These are phyloP conservation scores for Drosophila insularis DNA, from an alignment of 1,140 invertebrate genomes.

Conservation along the genomic window DNA sequence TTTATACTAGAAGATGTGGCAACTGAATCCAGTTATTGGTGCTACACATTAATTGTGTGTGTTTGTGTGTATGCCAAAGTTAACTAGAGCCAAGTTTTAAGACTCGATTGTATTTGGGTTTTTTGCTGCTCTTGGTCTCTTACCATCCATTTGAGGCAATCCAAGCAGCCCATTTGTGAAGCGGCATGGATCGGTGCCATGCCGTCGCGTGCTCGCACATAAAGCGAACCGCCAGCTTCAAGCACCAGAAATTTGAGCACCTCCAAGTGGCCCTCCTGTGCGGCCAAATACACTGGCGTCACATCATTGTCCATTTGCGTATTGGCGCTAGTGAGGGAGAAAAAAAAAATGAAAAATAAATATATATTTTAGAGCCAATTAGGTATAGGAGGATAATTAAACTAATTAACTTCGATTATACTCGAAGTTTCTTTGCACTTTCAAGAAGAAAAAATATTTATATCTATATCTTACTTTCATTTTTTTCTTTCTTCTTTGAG, in stretches of 20 bases:
- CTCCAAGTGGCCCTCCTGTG: slow-evolving; percentile 93
- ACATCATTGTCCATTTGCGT: slow-evolving; percentile 95
- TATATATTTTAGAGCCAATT: slow-evolving; percentile 18
- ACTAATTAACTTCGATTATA: neutral
- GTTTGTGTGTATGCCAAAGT: neutral
- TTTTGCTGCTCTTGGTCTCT: slow-evolving; percentile 69
- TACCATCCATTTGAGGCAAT: slow-evolving; percentile 95
- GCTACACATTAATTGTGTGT: slow-evolving; percentile 6
- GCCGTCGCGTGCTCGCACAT: slow-evolving; percentile 90
- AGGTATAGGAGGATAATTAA: slow-evolving; percentile 8
- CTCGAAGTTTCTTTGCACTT: too few relatives aligned
- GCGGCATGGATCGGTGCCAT: slow-evolving; percentile 94
- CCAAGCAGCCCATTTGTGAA: slow-evolving; percentile 93
- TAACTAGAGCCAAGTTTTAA: slow-evolving; percentile 1
- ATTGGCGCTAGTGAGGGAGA: slow-evolving; percentile 87
- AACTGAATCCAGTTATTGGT: neutral
- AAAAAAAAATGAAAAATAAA: neutral
- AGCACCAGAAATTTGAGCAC: slow-evolving; percentile 92
- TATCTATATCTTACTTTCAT: neutral
- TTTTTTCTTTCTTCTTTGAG: neutral
- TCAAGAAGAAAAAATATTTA: too few relatives aligned
- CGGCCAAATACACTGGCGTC: slow-evolving; percentile 93
- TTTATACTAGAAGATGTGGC: neutral
- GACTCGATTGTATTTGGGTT: too few relatives aligned
- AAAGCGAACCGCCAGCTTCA: slow-evolving; percentile 90